phyloP scores from a whole-genome alignment of 2,797 vertebrate genomes.

The Dendrocincla tyrannina region DNA sequence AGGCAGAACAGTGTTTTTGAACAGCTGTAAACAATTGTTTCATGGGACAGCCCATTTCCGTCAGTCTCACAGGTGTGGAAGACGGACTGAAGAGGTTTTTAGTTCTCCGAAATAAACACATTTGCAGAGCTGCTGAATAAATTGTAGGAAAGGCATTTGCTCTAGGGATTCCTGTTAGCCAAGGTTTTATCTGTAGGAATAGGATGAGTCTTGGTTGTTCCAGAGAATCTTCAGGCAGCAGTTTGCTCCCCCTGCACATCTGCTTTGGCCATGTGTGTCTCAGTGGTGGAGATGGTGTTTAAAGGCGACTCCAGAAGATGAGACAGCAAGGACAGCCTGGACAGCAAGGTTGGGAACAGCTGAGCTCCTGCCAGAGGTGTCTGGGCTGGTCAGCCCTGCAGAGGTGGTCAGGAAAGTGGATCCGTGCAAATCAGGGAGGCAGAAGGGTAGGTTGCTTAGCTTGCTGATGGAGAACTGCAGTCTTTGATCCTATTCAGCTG shows the following conservation, averaged over 20 bases:
- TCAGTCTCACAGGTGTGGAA: neutral
- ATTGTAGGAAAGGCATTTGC: neutral
- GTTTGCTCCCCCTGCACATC: neutral
- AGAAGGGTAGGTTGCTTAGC: neutral
- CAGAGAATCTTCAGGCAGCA: neutral
- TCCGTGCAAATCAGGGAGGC: neutral
- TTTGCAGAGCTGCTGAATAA: neutral
- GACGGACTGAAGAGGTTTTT: accelerated
- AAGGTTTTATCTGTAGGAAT: neutral
- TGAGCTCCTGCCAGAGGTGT: neutral
- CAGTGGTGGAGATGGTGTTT: accelerated
- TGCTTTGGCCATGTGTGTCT: neutral
- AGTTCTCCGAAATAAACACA: neutral
- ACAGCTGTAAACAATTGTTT: accelerated
- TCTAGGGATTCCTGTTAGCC: neutral
- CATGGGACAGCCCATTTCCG: too few species aligned
- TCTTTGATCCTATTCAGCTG: neutral
- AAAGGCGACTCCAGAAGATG: neutral
- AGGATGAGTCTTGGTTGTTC: accelerated
- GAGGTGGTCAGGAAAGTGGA: neutral
- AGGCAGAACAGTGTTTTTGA: accelerated
- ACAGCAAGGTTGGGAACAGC: neutral
- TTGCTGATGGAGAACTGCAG: neutral
- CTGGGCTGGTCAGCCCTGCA: neutral
- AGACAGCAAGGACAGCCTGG: neutral